Evolutionary conservation across 2,888 invertebrate genomes (phyloP), one percentile per base, ranked within the genome.

Genomic region (Itoplectis maculator): DNA sequence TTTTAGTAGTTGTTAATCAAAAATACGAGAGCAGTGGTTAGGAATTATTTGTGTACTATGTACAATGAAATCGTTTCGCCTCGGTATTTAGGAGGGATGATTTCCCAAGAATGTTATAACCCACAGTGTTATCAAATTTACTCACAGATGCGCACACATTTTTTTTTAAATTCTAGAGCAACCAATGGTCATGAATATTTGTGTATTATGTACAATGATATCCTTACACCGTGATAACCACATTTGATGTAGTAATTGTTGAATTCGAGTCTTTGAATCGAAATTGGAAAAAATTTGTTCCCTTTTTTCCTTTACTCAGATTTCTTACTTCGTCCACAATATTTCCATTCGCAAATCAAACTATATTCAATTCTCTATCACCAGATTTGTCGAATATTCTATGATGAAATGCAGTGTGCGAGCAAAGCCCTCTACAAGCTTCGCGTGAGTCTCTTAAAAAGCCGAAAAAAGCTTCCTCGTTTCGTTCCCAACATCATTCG

Each of bases 401-500:
- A 23, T 42, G 15, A 61, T 68, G 51, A 45, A 42, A 70, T 78
- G 78, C 78, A 42, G 15, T 37, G 63, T 77, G 66, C 70, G 37
- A 42, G 35, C 8, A 70, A 79, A 75, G 73, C 69, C 74, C 15
- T 45, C 63, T 74, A 70, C 56, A 82, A 79, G 79, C 82, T 65
- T 66, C 65, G 75, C 59, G 68, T 68, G 68, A 47, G 59, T 37
- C 20, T 66, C 70, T 45, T 45, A 47, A 51, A 7, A 79, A 79
- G 70, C 75, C 56, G 18, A 65, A 77, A 70, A 59, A 74, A 79
- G 78, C 82, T 65, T 79, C 51, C 49, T 70, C 49, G 18, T 20
- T 15, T 13, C 45, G 56, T 9, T 78, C 9, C 49, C 68, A 20
- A 15, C 42, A 47, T 66, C 20, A 81, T 77, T 51, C 18, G 42